Evolutionary conservation across 2,113 vertebrate species (phyloP).

Genomic region (Anguilla rostrata): DNA sequence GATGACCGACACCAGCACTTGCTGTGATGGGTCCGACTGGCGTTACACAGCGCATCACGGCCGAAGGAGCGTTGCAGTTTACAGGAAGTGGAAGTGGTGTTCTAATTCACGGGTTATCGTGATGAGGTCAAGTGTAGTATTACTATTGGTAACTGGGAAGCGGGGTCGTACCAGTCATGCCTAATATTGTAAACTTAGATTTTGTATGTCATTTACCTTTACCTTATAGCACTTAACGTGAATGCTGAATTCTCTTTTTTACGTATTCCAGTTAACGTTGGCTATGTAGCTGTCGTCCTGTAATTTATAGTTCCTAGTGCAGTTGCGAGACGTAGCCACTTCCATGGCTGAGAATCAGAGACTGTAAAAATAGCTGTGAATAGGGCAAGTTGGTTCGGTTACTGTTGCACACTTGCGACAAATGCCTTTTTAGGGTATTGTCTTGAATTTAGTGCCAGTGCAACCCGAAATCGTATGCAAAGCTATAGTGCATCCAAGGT

Average conservation of each 20-base stretch:
- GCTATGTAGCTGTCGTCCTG: not conserved
- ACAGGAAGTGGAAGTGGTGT: slow-evolving; percentile 11
- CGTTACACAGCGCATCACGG: not conserved
- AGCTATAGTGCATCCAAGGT: too few species aligned
- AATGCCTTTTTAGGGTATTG: too few species aligned
- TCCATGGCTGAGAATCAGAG: too few species aligned
- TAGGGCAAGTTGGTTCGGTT: too few species aligned
- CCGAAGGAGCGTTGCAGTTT: not conserved
- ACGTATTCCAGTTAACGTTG: not conserved
- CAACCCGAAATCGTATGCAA: too few species aligned
- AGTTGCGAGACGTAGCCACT: not conserved
- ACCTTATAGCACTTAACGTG: too few species aligned
- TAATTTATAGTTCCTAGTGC: not conserved
- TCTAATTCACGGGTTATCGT: not conserved
- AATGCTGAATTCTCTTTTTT: too few species aligned
- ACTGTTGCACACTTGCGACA: too few species aligned
- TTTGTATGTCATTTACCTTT: not conserved
- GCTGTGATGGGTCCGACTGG: not conserved
- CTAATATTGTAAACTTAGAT: not conserved
- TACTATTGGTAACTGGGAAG: too few species aligned
- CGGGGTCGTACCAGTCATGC: too few species aligned
- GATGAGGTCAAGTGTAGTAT: not conserved
- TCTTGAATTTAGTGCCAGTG: too few species aligned
- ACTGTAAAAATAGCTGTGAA: not conserved
- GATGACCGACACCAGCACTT: not conserved